Conservation (phyloP, 2,113 vertebrate genomes). For the Microtus ochrogaster region DNA sequence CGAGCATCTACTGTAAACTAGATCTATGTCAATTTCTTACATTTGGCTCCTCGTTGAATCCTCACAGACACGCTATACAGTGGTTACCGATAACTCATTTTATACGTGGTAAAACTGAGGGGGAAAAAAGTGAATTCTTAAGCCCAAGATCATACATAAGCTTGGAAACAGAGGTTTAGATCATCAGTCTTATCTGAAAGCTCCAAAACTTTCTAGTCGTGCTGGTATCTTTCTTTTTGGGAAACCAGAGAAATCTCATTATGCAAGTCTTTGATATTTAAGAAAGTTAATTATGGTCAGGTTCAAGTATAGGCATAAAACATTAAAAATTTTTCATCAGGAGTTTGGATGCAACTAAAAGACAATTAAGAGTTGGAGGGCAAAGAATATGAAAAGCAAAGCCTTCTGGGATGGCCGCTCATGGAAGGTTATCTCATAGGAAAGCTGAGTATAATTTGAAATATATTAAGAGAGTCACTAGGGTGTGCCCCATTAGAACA, state of each 20-base stretch:
- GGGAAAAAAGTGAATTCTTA: not conserved
- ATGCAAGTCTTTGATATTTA: not conserved
- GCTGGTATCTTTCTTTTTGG: constrained; percentile 43
- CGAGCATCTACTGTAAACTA: not conserved
- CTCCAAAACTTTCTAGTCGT: constrained; percentile 19
- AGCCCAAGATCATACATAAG: not conserved
- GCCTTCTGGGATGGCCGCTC: not conserved
- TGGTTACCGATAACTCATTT: constrained; percentile 31
- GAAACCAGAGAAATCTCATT: not conserved
- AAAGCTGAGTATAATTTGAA: constrained; percentile 61
- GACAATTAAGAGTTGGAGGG: not conserved
- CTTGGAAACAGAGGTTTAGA: constrained; percentile 36
- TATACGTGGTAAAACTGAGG: constrained; percentile 40
- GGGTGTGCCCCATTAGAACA: not conserved
- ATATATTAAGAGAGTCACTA: constrained; percentile 43
- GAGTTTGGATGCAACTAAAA: constrained; percentile 51
- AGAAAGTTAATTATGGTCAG: constrained; percentile 48
- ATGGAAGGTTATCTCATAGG: not conserved
- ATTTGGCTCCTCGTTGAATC: constrained; percentile 51
- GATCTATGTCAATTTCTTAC: not conserved
- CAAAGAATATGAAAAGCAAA: constrained; percentile 28
- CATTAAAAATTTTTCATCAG: not conserved
- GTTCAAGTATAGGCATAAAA: constrained; percentile 39
- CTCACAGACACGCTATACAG: not conserved
- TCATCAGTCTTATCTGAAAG: constrained; percentile 20